Evolutionary conservation across 2,888 invertebrate genomes (phyloP), one percentile per base, ranked within the genome.

Genomic region (Glyphotaelius pellucidus): DNA sequence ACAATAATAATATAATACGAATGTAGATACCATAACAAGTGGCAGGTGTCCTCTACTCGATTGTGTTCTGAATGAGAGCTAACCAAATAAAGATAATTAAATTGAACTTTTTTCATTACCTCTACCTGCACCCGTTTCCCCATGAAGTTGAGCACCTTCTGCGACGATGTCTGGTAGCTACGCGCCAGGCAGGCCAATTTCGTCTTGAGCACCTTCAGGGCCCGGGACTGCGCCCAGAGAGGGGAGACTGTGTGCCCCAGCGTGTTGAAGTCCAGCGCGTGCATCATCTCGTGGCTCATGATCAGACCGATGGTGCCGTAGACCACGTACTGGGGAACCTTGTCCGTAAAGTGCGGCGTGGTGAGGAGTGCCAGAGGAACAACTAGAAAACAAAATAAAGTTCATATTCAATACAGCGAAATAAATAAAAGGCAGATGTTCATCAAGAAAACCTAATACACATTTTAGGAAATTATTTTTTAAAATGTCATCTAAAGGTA

Each of bases 201-300:
- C 31, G 95, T 95, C 92, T 95, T 95, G 31, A 96, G 94, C 90
- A 95, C 94, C 85, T 95, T 94, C 94, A 95, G 94, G 2, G 95
- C 94, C 91, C 95, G 95, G 0, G 95, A 94, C 5, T 95, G 95
- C 91, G 95, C 94, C 95, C 95, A 96, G 94, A 93, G 94, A 94
- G 85, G 95, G 94, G 89, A 95, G 94, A 31, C 95, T 94, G 95
- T 93, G 92, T 94, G 67, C 15, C 90, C 90, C 25, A 91, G 94
- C 94, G 92, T 94, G 94, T 93, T 95, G 94, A 80, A 95, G 19
- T 96, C 96, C 92, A 96, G 95, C 19, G 95, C 96, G 93, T 96
- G 96, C 31, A 96, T 94, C 80, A 96, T 95, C 94, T 96, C 96
- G 94, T 96, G 96, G 38, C 95, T 95, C 89, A 96, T 95, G 80